A percentile compares a stretch with the other conserved stretches of the same genome.
phyloP scores from a whole-genome alignment of 2,888 invertebrate genomes.

The Oligia fasciuncula region DNA sequence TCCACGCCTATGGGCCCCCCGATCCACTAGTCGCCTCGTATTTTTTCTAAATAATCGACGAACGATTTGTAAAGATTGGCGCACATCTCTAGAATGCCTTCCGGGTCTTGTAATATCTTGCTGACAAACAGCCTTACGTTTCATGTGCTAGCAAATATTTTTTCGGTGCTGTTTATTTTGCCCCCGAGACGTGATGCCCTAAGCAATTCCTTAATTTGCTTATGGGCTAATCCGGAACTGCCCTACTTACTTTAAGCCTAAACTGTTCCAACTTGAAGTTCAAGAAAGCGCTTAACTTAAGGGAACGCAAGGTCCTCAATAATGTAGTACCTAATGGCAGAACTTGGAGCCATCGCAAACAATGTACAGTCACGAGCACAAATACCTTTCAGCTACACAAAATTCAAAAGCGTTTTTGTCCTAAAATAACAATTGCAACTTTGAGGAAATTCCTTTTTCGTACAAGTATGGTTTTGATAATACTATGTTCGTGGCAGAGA shows the following conservation, averaged over 20 bases:
- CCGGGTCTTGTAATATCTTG: too few species aligned
- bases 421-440: not conserved
- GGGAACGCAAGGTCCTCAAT: not conserved
- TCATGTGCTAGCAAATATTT: too few species aligned
- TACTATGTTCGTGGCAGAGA: not conserved
- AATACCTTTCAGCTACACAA: not conserved
- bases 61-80: too few species aligned
- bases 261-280: conserved; percentile 1
- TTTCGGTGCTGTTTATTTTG: too few species aligned
- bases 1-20: too few species aligned
- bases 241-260: not conserved
- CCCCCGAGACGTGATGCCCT: too few species aligned
- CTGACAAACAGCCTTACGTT: too few species aligned
- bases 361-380: not conserved
- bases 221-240: too few species aligned
- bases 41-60: too few species aligned
- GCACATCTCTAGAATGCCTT: too few species aligned
- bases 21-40: too few species aligned
- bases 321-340: conserved; percentile 5
- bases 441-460: not conserved
- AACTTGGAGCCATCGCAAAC: not conserved
- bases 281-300: conserved; percentile 3
- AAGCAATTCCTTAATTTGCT: too few species aligned
- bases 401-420: not conserved
- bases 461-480: not conserved